These are phyloP conservation scores for Gopherus evgoodei DNA, from an alignment of 2,113 vertebrate species.

Conservation along the genomic window DNA sequence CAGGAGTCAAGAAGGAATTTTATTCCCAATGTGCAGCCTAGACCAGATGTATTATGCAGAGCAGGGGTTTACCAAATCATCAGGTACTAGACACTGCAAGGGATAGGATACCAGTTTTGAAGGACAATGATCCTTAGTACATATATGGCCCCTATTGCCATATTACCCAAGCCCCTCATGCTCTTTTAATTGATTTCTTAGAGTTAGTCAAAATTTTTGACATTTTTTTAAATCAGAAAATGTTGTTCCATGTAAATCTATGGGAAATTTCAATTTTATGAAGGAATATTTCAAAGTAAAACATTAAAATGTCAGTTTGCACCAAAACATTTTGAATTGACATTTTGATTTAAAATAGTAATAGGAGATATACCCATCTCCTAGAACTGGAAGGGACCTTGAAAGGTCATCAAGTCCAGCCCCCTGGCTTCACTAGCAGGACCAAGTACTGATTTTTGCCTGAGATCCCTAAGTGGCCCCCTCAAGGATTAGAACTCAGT, in stretches of 20 bases:
- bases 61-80: background rate
- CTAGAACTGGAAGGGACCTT: too few relatives aligned
- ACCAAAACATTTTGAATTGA: too few relatives aligned
- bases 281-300: too few relatives aligned
- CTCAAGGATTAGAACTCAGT: too few relatives aligned
- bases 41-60: background rate
- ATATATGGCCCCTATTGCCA: background rate
- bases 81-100: background rate
- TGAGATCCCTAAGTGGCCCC: too few relatives aligned
- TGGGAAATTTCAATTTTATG: too few relatives aligned
- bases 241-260: background rate
- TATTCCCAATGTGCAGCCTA: background rate
- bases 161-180: background rate
- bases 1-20: background rate
- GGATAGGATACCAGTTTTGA: background rate
- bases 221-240: background rate
- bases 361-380: too few relatives aligned
- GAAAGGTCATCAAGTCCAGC: too few relatives aligned
- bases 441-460: too few relatives aligned
- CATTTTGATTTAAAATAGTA: too few relatives aligned
- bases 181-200: background rate
- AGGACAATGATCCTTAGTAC: background rate
- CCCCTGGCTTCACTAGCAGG: too few relatives aligned
- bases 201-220: background rate
- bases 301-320: too few relatives aligned